Percentiles rank a stretch among this genome's conserved stretches.
These are phyloP conservation scores for Galemys pyrenaicus DNA, from an alignment of 2,113 vertebrate genomes.

Conservation along the genomic window DNA sequence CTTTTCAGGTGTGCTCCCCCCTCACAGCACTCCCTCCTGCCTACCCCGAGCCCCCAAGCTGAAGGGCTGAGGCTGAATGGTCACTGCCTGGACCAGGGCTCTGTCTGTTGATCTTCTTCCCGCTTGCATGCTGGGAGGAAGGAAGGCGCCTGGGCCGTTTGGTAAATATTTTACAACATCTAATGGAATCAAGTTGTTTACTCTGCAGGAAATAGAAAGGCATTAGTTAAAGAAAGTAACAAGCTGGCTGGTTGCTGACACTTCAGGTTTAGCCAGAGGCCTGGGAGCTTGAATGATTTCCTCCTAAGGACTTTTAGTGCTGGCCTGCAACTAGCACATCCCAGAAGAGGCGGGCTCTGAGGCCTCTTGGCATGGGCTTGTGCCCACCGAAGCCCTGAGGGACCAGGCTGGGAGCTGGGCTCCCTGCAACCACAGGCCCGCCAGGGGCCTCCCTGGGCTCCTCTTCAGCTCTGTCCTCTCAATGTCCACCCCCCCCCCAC, in stretches of 20 bases:
- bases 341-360: not conserved
- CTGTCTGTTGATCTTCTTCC: not conserved
- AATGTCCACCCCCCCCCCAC: not conserved
- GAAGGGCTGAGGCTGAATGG: not conserved
- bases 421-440: not conserved
- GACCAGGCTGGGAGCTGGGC: not conserved
- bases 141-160: not conserved
- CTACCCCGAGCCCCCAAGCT: no score
- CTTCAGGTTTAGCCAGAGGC: constrained; percentile 51
- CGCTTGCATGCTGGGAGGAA: not conserved
- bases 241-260: constrained; percentile 46
- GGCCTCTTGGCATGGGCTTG: not conserved
- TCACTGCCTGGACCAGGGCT: not conserved
- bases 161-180: constrained; percentile 71
- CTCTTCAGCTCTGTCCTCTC: not conserved
- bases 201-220: constrained; percentile 53
- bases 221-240: constrained; percentile 36
- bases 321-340: not conserved
- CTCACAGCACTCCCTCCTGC: accelerated
- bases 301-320: constrained; percentile 27
- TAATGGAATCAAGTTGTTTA: constrained; percentile 76
- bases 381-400: not conserved
- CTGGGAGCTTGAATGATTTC: constrained; percentile 58
- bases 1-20: no score
- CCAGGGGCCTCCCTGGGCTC: not conserved